Evolutionary conservation across 2,888 invertebrate species (phyloP).

Genomic region (Oscheius onirici): DNA sequence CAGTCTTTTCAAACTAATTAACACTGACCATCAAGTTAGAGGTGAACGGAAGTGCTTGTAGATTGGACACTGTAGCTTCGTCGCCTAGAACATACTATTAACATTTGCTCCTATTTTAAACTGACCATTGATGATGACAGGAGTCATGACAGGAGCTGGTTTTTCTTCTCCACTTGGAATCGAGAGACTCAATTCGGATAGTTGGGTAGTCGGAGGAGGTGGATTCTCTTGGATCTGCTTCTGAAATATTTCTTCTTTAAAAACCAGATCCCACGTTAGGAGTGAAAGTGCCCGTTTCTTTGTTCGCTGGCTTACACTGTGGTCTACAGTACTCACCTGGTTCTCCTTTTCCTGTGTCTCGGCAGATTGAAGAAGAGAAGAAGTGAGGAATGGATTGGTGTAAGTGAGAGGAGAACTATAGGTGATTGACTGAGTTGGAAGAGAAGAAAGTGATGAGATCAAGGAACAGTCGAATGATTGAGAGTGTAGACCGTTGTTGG

Average conservation of each 20-base stretch:
- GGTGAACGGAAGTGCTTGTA: neutral
- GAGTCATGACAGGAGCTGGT: constrained; percentile 22
- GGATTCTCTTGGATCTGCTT: constrained; percentile 11
- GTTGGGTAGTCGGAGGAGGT: constrained; percentile 36
- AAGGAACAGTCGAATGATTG: constrained; percentile 8
- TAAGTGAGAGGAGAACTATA: constrained; percentile 37
- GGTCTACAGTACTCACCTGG: constrained; percentile 34
- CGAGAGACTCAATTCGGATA: constrained; percentile 43
- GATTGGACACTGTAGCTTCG: too few species aligned
- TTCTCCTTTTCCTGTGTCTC: constrained; percentile 28
- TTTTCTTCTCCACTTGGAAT: constrained; percentile 17
- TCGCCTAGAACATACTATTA: too few species aligned
- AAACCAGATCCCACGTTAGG: neutral
- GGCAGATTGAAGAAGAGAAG: constrained; percentile 1
- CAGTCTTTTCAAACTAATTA: constrained; percentile 34
- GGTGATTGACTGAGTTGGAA: constrained; percentile 31
- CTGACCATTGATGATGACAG: constrained; percentile 28
- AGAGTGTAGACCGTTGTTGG: neutral
- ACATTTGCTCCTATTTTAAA: neutral
- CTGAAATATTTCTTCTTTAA: neutral
- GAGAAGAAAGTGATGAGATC: constrained; percentile 31
- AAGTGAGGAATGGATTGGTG: constrained; percentile 27
- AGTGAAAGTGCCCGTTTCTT: too few species aligned
- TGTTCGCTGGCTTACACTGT: too few species aligned
- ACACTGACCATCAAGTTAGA: neutral